A percentile compares a stretch with the other conserved stretches of the same genome.
These are phyloP conservation scores for silkworm (Bombyx mori) DNA, from an alignment of 1,140 invertebrate genomes.

Conservation along the genomic window ASM3026992v2 NC_085129.1:7012001-7012500, in stretches of 20 bases:
- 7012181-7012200: conserved; percentile 30
- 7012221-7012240: conserved; percentile 56
- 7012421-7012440: conserved; percentile 9
- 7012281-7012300: conserved; percentile 11
- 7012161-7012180: conserved; percentile 30
- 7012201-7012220: conserved; percentile 50
- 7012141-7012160: conserved; percentile 16
- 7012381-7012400: conserved; percentile 46
- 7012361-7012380: conserved; percentile 50
- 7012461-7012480: no score
- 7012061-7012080: neutral
- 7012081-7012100: conserved; percentile 1
- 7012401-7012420: conserved; percentile 33
- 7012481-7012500: no score
- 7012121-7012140: conserved; percentile 6
- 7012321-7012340: conserved; percentile 57
- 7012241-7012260: conserved; percentile 28
- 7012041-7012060: neutral
- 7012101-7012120: neutral
- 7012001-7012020: no score
- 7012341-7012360: conserved; percentile 39
- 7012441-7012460: no score
- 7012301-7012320: conserved; percentile 29
- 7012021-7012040: no score
- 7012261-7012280: conserved; percentile 24